These are phyloP conservation scores for Chionomys nivalis DNA, from an alignment of 2,113 vertebrate genomes.

Conservation along the genomic window DNA sequence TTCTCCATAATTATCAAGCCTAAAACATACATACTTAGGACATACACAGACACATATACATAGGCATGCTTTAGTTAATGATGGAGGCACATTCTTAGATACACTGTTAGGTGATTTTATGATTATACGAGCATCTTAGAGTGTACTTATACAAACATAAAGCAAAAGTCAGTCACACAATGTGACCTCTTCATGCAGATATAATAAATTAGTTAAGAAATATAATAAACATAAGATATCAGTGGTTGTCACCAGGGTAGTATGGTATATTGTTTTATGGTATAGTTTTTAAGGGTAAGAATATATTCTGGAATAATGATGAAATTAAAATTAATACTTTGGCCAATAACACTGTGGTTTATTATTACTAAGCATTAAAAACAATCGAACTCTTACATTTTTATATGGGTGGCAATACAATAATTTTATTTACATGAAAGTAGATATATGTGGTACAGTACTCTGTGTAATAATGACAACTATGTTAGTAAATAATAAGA, in stretches of 20 bases:
- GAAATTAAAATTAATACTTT: background rate
- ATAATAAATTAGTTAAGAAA: background rate
- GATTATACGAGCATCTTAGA: background rate
- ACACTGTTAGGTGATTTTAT: background rate
- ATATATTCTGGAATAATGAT: background rate
- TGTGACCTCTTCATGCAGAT: background rate
- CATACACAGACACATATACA: background rate
- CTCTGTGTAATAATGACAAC: background rate
- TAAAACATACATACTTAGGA: background rate
- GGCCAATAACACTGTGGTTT: background rate
- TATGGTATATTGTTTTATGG: background rate
- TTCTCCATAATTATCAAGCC: constrained; percentile 7
- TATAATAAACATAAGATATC: background rate
- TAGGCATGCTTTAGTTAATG: background rate
- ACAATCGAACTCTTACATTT: background rate
- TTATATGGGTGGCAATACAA: background rate
- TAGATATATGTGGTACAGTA: background rate
- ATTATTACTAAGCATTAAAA: background rate
- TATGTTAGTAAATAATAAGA: background rate
- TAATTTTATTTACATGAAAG: background rate
- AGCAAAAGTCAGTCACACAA: background rate
- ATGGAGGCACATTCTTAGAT: background rate
- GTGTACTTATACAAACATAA: background rate
- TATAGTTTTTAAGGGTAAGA: background rate
- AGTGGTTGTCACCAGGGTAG: background rate